These are phyloP conservation scores for Bettongia penicillata DNA, from an alignment of 2,113 vertebrate species.

Conservation along the genomic window DNA sequence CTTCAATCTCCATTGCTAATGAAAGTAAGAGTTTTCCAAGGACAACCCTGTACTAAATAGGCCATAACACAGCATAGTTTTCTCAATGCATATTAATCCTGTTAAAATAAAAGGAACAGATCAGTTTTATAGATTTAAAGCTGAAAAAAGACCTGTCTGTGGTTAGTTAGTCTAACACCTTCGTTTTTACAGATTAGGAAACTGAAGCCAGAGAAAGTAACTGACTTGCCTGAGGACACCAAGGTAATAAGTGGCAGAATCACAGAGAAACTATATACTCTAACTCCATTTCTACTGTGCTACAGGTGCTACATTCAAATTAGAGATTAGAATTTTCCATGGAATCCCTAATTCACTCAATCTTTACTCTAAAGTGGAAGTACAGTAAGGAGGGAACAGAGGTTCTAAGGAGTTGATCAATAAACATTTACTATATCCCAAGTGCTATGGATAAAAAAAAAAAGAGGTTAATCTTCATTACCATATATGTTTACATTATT, in stretches of 20 bases:
- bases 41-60: conserved; percentile 24
- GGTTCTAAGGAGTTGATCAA: neutral
- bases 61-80: conserved; percentile 19
- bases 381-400: neutral
- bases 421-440: neutral
- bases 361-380: conserved; percentile 1
- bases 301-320: neutral
- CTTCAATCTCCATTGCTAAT: conserved; percentile 65
- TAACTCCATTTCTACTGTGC: neutral
- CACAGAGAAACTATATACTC: neutral
- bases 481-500: neutral
- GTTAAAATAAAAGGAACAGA: conserved; percentile 3
- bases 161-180: neutral
- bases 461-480: neutral
- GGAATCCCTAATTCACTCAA: neutral
- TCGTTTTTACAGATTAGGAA: neutral
- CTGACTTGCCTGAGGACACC: neutral
- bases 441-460: neutral
- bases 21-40: neutral
- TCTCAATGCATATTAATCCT: conserved; percentile 9
- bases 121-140: neutral
- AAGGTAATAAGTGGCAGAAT: neutral
- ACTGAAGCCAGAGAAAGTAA: neutral
- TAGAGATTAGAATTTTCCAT: conserved; percentile 33
- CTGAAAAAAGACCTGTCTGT: neutral